These are phyloP conservation scores for Pomacea maculata DNA, from an alignment of 1,140 invertebrate species.

Conservation along the genomic window DNA sequence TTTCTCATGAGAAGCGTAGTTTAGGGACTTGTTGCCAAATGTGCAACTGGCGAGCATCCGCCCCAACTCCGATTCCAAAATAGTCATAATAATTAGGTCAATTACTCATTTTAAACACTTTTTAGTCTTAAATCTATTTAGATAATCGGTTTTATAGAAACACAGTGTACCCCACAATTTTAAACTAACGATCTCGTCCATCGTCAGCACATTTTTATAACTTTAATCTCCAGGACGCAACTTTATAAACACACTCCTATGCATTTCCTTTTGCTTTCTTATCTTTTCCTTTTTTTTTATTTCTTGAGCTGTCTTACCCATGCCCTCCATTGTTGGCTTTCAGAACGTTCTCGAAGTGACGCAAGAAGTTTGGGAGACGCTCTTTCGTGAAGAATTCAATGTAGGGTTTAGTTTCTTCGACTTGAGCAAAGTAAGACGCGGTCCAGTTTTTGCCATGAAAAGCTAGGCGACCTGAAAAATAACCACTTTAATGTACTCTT, in stretches of 20 bases:
- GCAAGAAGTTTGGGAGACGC: constrained; percentile 42
- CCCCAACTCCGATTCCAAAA: too few species aligned
- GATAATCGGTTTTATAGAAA: too few species aligned
- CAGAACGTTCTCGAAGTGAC: constrained; percentile 46
- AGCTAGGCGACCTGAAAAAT: constrained; percentile 39
- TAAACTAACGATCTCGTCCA: too few species aligned
- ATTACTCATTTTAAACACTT: too few species aligned
- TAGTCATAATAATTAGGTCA: too few species aligned
- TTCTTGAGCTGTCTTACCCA: constrained; percentile 4
- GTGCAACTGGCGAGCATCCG: too few species aligned
- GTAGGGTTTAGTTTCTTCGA: constrained; percentile 52
- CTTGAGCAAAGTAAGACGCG: constrained; percentile 43
- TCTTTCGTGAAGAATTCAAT: constrained; percentile 43
- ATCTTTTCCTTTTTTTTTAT: background rate
- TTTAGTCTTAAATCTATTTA: too few species aligned
- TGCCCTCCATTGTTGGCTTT: constrained; percentile 38
- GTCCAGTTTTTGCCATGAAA: constrained; percentile 46
- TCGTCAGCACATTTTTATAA: background rate
- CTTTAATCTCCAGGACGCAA: background rate
- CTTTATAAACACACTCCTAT: background rate
- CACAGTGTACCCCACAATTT: too few species aligned
- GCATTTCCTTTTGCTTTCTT: background rate
- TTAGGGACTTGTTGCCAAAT: too few species aligned
- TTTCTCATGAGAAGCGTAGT: too few species aligned
- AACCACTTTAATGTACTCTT: background rate